Conservation (phyloP, 2,888 invertebrate species). For the Nephrotoma flavescens region DNA sequence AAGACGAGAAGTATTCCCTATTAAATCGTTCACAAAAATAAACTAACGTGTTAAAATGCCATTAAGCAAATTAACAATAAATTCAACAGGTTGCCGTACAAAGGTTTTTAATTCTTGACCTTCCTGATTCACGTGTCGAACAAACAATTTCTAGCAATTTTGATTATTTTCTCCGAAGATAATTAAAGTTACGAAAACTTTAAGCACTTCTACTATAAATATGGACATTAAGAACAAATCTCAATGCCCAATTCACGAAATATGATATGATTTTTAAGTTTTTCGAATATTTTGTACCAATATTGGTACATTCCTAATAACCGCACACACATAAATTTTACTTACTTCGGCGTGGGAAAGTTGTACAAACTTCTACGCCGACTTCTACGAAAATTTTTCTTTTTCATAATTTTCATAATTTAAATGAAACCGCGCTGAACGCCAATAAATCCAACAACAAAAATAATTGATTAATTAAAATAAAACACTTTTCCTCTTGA, state of each 20-base stretch:
- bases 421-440: not conserved
- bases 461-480: not conserved
- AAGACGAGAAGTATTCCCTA: too few relatives aligned
- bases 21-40: too few relatives aligned
- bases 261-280: not conserved
- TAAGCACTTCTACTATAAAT: too few relatives aligned
- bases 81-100: too few relatives aligned
- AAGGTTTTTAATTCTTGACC: too few relatives aligned
- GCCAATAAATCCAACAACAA: not conserved
- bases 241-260: not conserved
- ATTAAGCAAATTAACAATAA: too few relatives aligned
- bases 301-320: not conserved
- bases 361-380: not conserved
- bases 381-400: not conserved
- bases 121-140: too few relatives aligned
- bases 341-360: not conserved
- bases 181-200: too few relatives aligned
- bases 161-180: too few relatives aligned
- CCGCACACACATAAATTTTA: not conserved
- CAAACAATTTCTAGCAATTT: too few relatives aligned
- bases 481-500: not conserved
- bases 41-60: too few relatives aligned
- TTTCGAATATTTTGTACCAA: not conserved
- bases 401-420: not conserved
- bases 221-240: too few relatives aligned